Conservation (phyloP, 2,888 invertebrate species). For the Agrenia bidenticulata region DNA sequence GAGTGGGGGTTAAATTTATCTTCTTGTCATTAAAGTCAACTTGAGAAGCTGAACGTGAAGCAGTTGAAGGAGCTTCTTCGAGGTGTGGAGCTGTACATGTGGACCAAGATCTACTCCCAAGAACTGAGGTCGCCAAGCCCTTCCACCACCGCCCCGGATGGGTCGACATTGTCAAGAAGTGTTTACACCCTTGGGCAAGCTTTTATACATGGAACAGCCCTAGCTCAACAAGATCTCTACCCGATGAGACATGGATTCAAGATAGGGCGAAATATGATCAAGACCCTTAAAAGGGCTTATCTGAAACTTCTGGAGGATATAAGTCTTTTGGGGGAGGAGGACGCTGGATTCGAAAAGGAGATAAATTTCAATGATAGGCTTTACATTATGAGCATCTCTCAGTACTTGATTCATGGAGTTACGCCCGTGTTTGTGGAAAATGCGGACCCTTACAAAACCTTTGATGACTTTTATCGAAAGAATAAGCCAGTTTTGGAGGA, state of each 20-base stretch:
- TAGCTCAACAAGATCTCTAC: not conserved
- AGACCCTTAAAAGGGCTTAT: not conserved
- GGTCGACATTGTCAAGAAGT: conserved; percentile 10
- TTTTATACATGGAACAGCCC: not conserved
- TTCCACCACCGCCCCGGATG: conserved; percentile 7
- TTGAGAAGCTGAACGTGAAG: conserved; percentile 16
- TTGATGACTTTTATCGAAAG: not conserved
- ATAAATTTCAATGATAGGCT: conserved; percentile 21
- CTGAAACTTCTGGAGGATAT: conserved; percentile 16
- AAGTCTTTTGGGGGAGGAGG: not conserved
- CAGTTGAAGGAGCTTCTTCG: conserved; percentile 11
- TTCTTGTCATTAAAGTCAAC: not conserved
- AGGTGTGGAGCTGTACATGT: conserved; percentile 11
- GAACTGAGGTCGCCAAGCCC: not conserved
- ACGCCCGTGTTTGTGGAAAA: not conserved
- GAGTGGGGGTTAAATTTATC: conserved; percentile 3
- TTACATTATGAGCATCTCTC: conserved; percentile 12
- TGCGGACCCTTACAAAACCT: not conserved
- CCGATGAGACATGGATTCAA: conserved; percentile 13
- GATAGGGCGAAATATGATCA: conserved; percentile 12
- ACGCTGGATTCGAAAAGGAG: conserved; percentile 13
- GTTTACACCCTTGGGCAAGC: conserved; percentile 11
- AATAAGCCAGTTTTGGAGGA: not conserved
- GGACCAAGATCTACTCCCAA: conserved; percentile 6
- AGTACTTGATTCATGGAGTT: conserved; percentile 9